phyloP scores from a whole-genome alignment of 2,797 vertebrate species.

The Melopsittacus undulatus region DNA sequence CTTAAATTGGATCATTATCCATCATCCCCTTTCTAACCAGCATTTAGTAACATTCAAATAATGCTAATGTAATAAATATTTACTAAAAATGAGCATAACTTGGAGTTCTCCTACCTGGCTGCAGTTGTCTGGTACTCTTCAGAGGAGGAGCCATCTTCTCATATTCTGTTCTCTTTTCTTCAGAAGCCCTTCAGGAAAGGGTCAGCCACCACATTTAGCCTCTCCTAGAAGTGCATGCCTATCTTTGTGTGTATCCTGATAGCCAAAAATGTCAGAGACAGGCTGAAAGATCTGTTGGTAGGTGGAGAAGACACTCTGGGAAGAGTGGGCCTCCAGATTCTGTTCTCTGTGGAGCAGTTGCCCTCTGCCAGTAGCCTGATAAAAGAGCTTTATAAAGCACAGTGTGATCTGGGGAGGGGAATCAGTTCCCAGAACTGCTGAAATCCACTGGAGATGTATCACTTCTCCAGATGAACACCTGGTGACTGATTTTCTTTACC shows the following conservation, averaged over 20 bases:
- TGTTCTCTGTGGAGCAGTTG: neutral
- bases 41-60: neutral
- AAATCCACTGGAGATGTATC: neutral
- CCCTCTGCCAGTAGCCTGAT: neutral
- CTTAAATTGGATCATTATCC: neutral
- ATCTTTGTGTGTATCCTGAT: neutral
- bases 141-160: neutral
- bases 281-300: neutral
- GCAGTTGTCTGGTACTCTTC: neutral
- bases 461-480: conserved; percentile 34
- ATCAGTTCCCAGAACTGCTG: neutral
- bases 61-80: neutral
- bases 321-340: neutral
- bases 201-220: neutral
- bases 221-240: neutral
- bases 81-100: neutral
- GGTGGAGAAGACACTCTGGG: neutral
- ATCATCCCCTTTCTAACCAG: neutral
- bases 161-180: neutral
- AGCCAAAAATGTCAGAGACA: neutral
- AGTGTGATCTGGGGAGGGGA: neutral
- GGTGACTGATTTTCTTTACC: conserved; percentile 6
- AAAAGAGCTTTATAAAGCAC: neutral
- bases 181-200: neutral
- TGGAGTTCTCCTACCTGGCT: conserved; percentile 32